These are phyloP conservation scores for Apogon talboti DNA, from an alignment of 2,797 vertebrate genomes.

Conservation along the genomic window DNA sequence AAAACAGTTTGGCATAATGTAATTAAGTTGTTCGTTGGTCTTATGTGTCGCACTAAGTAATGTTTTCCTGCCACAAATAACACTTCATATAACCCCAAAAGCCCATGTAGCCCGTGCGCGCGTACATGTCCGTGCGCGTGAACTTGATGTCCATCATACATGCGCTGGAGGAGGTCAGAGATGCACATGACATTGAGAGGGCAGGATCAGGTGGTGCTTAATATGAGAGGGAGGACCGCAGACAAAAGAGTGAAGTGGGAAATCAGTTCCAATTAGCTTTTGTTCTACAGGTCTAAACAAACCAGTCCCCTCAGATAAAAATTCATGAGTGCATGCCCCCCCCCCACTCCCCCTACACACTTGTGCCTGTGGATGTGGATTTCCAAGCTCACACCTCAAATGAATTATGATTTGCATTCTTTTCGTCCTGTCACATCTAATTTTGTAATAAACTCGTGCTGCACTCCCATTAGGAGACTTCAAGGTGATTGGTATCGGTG, in stretches of 20 bases:
- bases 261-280: constrained; percentile 22
- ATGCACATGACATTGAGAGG: constrained; percentile 6
- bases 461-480: constrained; percentile 34
- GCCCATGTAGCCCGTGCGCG: neutral
- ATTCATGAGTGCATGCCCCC: neutral
- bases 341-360: neutral
- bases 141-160: constrained; percentile 11
- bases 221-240: constrained; percentile 2
- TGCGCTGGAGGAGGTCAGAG: constrained; percentile 10
- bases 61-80: neutral
- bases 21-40: neutral
- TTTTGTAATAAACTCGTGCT: constrained; percentile 25
- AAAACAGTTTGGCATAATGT: neutral
- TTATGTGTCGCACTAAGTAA: neutral
- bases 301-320: constrained; percentile 6
- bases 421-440: constrained; percentile 11
- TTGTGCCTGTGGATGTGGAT: constrained; percentile 1
- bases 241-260: constrained; percentile 15
- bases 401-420: constrained; percentile 20
- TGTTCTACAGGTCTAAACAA: constrained; percentile 19
- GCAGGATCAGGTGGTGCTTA: constrained; percentile 21
- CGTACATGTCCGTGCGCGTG: constrained; percentile 2
- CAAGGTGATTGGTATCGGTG: constrained; percentile 55
- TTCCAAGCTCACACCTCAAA: neutral
- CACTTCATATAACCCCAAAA: no score